Base-by-base conservation (phyloP, 2,113 vertebrate species). In the Coryphaenoides rupestris region DNA sequence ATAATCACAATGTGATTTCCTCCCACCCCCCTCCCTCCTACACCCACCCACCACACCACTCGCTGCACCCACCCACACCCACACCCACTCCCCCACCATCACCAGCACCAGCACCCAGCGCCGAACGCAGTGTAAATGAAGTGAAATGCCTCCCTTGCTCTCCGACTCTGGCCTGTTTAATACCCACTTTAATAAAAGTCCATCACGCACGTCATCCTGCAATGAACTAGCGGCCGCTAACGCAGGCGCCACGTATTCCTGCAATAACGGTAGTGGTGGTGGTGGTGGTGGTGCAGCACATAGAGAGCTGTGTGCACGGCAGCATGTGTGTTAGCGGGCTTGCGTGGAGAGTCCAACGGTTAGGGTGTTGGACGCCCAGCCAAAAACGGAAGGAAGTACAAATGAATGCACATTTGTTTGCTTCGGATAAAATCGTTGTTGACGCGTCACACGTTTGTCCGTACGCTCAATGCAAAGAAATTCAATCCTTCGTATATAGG, bases 1-100 rank as follows among this genome's bases (percentile, higher is more conserved):
- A 89, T 92, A 90, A 92, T 91, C 92, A 89, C 93, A 94, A 95
- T 95, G 92, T 83, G 90, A 93, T 96, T 96, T 91, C 90, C 89
- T 88, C 91, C 89, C 90, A 76, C 88, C 91, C 92, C 92, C 90
- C 91, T 87, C 88, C 93, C 89, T 84, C 79, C 79, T 82, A 83
- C 87, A 88, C 88, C 86, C 89, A 62, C 75, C 80, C 55, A 75
- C 58, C 45, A 64, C 67, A 72, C n/a, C 17, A 73, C 81, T 78
- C 77, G 24, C 70, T 78, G 74, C 71, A 78, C 88, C 93, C 89
- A 84, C 79, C 79, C 83, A 83, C 87, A 88, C 88, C 86, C 89
- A 62, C 75, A 75, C 58, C 45, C 62, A 82, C 84, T 86, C 87
- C 88, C 75, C 78, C 53, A 74, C 60, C 45, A 62, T 65, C 75